phyloP scores from a whole-genome alignment of 1,140 invertebrate species.

The Potamilus streckersoni region DNA sequence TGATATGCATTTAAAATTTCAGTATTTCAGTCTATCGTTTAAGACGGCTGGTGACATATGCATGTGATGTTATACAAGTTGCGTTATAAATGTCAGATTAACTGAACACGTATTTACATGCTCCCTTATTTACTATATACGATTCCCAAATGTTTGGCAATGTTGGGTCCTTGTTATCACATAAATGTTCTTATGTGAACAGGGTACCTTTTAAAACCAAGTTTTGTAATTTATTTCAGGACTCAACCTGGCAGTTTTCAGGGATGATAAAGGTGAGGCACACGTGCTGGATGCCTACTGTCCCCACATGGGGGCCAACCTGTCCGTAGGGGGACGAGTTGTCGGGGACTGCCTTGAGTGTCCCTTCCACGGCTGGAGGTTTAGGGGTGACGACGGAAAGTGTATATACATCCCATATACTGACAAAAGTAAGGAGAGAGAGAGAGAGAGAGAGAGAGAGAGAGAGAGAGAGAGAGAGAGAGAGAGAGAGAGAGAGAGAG shows the following conservation, averaged over 20 bases:
- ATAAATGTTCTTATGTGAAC: no score
- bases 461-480: conserved; percentile 14
- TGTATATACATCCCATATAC: conserved; percentile 80
- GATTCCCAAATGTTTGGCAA: no score
- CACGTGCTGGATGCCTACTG: conserved; percentile 87
- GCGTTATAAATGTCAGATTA: no score
- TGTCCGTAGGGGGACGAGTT: conserved; percentile 79
- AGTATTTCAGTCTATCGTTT: no score
- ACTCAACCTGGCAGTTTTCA: conserved; percentile 83
- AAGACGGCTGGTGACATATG: no score
- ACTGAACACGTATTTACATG: no score
- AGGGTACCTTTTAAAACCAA: neutral
- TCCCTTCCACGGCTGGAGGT: conserved; percentile 90
- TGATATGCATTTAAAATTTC: no score
- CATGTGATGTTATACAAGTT: no score
- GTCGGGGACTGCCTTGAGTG: conserved; percentile 83
- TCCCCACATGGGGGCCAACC: conserved; percentile 88
- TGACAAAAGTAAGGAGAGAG: conserved; percentile 68
- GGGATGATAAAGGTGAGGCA: conserved; percentile 72
- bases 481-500: conserved; percentile 8
- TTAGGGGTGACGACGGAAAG: conserved; percentile 78
- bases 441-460: conserved; percentile 19
- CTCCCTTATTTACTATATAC: no score
- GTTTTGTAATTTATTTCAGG: conserved; percentile 68
- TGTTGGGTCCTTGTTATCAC: no score